Percentiles rank a stretch among this genome's conserved stretches.
Evolutionary conservation across 92 coral and sea anemone species (phyloP).

Genomic region (Muricea muricata): DNA sequence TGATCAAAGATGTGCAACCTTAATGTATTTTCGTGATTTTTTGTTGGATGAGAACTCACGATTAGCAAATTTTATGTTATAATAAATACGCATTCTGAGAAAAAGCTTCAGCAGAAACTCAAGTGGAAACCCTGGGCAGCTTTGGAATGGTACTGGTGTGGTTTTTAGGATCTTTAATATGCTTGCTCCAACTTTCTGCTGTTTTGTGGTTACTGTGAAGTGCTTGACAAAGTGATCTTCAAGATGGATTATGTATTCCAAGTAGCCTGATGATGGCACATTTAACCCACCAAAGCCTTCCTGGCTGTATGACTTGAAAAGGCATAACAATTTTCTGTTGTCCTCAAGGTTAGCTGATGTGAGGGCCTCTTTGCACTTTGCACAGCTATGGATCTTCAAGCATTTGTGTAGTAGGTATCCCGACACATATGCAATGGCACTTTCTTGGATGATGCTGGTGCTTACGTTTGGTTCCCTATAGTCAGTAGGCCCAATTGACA

Average conservation of each 20-base stretch:
- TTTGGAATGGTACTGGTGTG: background rate
- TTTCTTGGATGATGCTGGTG: background rate
- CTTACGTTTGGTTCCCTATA: background rate
- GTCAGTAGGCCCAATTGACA: slow-evolving; percentile 16
- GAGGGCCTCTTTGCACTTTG: background rate
- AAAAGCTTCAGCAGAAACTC: background rate
- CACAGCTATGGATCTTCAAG: background rate
- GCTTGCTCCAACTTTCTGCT: background rate
- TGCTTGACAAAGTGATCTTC: background rate
- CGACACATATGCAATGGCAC: background rate
- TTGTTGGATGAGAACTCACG: background rate
- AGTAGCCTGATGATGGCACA: background rate
- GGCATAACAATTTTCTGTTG: background rate
- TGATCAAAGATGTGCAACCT: slow-evolving; percentile 20
- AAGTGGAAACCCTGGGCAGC: background rate
- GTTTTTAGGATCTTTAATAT: background rate
- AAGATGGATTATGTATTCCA: background rate
- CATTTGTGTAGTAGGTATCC: slow-evolving; percentile 7
- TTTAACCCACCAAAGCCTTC: background rate
- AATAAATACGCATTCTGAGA: slow-evolving; percentile 26
- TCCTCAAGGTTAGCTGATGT: background rate
- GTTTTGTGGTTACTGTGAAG: background rate
- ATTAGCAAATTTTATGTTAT: slow-evolving; percentile 24
- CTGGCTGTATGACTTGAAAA: background rate
- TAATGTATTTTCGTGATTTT: slow-evolving; percentile 8